Conservation (phyloP, 2,113 vertebrate genomes). For the Oryzias woworae region DNA sequence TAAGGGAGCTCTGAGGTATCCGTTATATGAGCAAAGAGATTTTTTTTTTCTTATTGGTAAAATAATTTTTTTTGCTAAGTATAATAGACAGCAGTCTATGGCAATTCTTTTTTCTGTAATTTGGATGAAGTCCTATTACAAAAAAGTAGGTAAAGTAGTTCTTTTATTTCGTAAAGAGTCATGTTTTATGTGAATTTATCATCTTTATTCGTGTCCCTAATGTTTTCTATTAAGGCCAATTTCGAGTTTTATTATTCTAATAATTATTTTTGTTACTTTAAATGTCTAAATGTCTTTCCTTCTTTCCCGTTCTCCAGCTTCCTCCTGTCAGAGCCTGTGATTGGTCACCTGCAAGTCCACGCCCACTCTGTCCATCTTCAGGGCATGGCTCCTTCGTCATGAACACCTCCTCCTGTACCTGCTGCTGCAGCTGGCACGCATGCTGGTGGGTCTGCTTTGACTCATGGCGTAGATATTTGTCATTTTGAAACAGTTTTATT, state of each 20-base stretch:
- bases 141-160: too few species aligned
- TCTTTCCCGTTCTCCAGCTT: conserved; percentile 72
- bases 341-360: conserved; percentile 82
- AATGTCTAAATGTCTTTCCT: background rate
- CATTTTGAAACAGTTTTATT: too few species aligned
- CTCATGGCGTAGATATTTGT: background rate
- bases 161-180: too few species aligned
- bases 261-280: background rate
- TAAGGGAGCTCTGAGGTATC: too few species aligned
- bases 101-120: background rate
- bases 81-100: too few species aligned
- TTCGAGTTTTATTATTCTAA: too few species aligned
- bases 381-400: conserved; percentile 86
- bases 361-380: conserved; percentile 78
- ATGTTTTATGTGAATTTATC: too few species aligned
- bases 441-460: conserved; percentile 72
- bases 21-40: too few species aligned
- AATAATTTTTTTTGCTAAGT: too few species aligned
- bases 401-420: conserved; percentile 92
- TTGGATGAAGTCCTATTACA: background rate
- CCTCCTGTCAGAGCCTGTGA: conserved; percentile 68
- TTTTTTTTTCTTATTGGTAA: too few species aligned
- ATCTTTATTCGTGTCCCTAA: too few species aligned
- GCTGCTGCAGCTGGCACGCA: conserved; percentile 80
- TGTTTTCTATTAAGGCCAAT: too few species aligned